Conservation (phyloP, 2,797 vertebrate genomes). For the Acipenser ruthenus region DNA sequence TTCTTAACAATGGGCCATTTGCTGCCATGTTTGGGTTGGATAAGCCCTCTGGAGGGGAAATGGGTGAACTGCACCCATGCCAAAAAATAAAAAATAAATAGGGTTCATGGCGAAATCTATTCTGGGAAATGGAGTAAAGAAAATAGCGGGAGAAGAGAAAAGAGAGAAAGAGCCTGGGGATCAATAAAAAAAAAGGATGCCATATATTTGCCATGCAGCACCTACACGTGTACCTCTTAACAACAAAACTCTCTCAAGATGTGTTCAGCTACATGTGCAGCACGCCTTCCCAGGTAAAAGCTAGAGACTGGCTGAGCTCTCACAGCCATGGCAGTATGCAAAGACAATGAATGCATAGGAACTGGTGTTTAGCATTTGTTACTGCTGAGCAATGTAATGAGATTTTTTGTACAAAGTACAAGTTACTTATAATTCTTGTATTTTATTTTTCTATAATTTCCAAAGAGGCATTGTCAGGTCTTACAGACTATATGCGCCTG, state of each 20-base stretch:
- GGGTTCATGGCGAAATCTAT: too few species aligned
- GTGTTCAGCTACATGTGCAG: slow-evolving; percentile 36
- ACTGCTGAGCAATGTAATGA: slow-evolving; percentile 88
- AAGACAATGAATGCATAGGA: slow-evolving; percentile 56
- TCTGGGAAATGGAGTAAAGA: too few species aligned
- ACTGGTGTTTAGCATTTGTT: slow-evolving; percentile 86
- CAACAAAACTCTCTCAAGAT: slow-evolving; percentile 33
- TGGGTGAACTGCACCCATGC: background rate
- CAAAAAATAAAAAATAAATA: background rate
- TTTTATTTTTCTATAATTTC: slow-evolving; percentile 99
- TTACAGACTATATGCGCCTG: slow-evolving; percentile 84
- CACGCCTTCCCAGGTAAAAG: slow-evolving; percentile 16
- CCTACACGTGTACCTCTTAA: slow-evolving; percentile 28
- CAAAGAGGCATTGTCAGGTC: slow-evolving; percentile 89
- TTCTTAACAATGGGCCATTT: background rate
- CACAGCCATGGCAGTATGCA: slow-evolving; percentile 45
- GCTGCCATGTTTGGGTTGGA: background rate
- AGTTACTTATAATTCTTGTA: slow-evolving; percentile 88
- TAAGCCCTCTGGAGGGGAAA: background rate
- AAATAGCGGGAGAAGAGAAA: too few species aligned
- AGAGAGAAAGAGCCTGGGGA: background rate
- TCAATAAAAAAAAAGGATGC: background rate
- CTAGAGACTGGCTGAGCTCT: slow-evolving; percentile 36
- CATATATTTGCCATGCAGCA: slow-evolving; percentile 10
- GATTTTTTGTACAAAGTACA: slow-evolving; percentile 98